phyloP scores from a whole-genome alignment of 2,797 vertebrate genomes.

The Sebastes matsubarae region DNA sequence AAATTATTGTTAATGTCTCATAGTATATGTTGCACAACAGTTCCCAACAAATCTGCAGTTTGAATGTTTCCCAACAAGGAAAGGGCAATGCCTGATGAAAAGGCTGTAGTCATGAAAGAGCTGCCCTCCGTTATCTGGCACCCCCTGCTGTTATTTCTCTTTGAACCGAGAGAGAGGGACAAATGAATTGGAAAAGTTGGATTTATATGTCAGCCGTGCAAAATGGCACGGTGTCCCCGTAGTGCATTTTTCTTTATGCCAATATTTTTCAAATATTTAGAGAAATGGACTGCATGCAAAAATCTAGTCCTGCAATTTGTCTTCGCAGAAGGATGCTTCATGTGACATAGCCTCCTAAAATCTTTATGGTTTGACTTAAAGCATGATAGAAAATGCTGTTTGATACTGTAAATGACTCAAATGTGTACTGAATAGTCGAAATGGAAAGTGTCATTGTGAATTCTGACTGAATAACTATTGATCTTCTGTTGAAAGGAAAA shows the following conservation, averaged over 20 bases:
- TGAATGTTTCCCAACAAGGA: constrained; percentile 10
- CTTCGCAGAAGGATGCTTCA: not conserved
- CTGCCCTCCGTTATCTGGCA: constrained; percentile 75
- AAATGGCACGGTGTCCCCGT: not conserved
- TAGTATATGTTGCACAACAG: not conserved
- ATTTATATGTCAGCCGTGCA: not conserved
- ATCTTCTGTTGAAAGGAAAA: constrained; percentile 22
- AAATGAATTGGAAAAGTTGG: not conserved
- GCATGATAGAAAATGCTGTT: not conserved
- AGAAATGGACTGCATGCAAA: not conserved
- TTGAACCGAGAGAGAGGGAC: constrained; percentile 46
- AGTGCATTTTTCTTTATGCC: not conserved
- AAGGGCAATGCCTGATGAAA: constrained; percentile 59
- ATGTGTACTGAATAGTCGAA: not conserved
- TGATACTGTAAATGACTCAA: not conserved
- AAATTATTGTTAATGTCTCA: not conserved
- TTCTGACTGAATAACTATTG: constrained; percentile 6
- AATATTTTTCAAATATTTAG: not conserved
- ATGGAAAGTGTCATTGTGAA: not conserved
- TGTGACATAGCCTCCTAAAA: not conserved
- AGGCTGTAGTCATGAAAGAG: constrained; percentile 53
- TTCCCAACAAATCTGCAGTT: not conserved
- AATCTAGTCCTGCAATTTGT: not conserved
- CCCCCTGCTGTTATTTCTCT: constrained; percentile 75
- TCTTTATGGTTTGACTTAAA: not conserved